phyloP scores from a whole-genome alignment of 92 coral and sea anemone genomes.

The Virgularia gustaviana region DNA sequence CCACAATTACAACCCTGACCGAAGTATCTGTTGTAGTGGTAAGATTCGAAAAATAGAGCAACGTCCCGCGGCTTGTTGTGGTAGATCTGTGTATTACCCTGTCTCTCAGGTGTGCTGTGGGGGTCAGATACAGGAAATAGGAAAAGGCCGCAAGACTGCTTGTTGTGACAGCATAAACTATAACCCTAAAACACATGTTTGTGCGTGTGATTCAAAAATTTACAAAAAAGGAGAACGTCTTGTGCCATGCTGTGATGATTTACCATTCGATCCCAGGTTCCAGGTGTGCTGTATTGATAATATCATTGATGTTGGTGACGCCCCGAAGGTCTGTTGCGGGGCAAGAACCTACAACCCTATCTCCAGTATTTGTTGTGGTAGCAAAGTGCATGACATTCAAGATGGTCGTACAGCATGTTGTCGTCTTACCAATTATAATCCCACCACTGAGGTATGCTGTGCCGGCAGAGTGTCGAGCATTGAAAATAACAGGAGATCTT shows the following conservation, averaged over 20 bases:
- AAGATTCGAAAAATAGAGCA: not conserved
- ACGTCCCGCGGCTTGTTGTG: not conserved
- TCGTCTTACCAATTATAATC: slow-evolving; percentile 6
- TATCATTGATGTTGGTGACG: not conserved
- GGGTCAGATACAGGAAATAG: not conserved
- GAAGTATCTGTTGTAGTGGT: not conserved
- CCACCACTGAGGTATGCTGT: not conserved
- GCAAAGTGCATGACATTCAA: not conserved
- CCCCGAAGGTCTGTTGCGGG: not conserved
- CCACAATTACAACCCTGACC: not conserved
- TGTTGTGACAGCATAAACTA: not conserved
- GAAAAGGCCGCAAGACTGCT: not conserved
- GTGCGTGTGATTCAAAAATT: not conserved
- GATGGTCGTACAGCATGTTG: not conserved
- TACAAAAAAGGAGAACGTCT: not conserved
- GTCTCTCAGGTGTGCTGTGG: not conserved
- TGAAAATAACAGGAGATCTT: not conserved
- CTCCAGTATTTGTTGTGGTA: not conserved
- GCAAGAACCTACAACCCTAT: not conserved
- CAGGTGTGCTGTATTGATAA: slow-evolving; percentile 2
- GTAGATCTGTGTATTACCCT: not conserved
- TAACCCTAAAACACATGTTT: not conserved
- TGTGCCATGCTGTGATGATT: not conserved
- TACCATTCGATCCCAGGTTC: not conserved
- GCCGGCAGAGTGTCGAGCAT: not conserved